phyloP scores from a whole-genome alignment of 2,888 invertebrate species.

The Rapana venosa region DNA sequence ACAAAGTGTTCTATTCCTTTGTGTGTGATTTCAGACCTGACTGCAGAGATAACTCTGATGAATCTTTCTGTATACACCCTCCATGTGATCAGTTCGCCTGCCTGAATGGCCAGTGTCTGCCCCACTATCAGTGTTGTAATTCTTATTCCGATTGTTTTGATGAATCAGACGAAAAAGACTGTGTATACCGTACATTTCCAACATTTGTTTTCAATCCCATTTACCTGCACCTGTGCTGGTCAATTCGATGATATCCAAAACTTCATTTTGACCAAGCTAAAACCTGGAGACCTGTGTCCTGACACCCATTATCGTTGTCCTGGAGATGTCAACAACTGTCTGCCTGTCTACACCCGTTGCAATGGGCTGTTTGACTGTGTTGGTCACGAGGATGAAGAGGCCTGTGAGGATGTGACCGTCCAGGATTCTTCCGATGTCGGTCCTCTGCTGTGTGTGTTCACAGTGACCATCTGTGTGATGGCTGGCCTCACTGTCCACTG shows the following conservation, averaged over 20 bases:
- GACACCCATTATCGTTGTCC: not conserved
- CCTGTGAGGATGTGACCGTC: not conserved
- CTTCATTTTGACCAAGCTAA: not conserved
- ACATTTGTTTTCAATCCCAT: not conserved
- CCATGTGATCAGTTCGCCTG: not conserved
- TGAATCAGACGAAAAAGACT: not conserved
- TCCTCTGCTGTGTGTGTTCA: not conserved
- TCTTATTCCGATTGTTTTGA: not conserved
- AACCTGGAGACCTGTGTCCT: not conserved
- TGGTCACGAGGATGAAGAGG: not conserved
- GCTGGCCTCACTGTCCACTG: not conserved
- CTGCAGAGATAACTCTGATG: not conserved
- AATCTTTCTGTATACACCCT: not conserved
- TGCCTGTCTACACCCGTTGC: not conserved
- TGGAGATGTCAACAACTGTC: not conserved
- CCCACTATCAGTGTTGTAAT: not conserved
- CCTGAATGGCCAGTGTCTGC: not conserved
- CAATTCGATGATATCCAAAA: not conserved
- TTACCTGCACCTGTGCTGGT: not conserved
- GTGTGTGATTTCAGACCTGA: not conserved
- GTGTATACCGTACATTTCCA: not conserved
- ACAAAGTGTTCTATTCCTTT: not conserved
- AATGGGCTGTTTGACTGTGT: not conserved
- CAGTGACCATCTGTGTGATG: constrained; percentile 4
- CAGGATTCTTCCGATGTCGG: not conserved